These are phyloP conservation scores for Zaprionus capensis DNA, from an alignment of 1,140 invertebrate genomes.

Conservation along the genomic window DNA sequence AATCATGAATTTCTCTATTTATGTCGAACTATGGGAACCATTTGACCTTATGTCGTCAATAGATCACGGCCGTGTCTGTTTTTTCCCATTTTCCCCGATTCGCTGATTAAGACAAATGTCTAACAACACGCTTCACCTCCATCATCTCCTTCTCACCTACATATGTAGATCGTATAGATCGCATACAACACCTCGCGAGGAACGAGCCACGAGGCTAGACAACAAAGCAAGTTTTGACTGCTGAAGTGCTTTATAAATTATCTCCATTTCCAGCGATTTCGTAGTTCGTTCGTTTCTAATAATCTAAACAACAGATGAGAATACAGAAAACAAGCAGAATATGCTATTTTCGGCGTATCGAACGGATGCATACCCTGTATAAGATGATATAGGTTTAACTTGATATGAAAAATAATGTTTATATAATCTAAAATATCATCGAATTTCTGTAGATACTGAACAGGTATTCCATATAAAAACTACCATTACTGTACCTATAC, in stretches of 20 bases:
- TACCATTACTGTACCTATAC: too few species aligned
- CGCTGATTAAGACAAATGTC: conserved; percentile 66
- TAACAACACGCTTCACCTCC: conserved; percentile 32
- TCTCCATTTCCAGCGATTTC: conserved; percentile 54
- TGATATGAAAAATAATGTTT: neutral
- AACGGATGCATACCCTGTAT: neutral
- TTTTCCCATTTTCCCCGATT: neutral
- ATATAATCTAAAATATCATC: neutral
- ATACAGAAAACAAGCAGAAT: conserved; percentile 33
- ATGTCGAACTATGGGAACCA: conserved; percentile 30
- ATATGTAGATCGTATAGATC: neutral
- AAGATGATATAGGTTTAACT: neutral
- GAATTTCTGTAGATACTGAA: neutral
- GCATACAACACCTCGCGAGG: neutral
- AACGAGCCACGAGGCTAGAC: neutral
- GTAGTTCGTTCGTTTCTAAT: conserved; percentile 68
- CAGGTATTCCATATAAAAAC: too few species aligned
- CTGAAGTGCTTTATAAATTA: conserved; percentile 77
- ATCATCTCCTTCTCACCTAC: neutral
- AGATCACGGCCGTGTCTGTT: conserved; percentile 48
- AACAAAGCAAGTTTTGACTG: conserved; percentile 23
- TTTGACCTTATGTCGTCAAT: conserved; percentile 52
- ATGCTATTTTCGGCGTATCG: neutral
- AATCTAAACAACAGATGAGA: conserved; percentile 71
- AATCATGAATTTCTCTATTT: conserved; percentile 9